Base-by-base conservation (phyloP, 2,888 invertebrate species). In the Carpatolechia fugitivella region DNA sequence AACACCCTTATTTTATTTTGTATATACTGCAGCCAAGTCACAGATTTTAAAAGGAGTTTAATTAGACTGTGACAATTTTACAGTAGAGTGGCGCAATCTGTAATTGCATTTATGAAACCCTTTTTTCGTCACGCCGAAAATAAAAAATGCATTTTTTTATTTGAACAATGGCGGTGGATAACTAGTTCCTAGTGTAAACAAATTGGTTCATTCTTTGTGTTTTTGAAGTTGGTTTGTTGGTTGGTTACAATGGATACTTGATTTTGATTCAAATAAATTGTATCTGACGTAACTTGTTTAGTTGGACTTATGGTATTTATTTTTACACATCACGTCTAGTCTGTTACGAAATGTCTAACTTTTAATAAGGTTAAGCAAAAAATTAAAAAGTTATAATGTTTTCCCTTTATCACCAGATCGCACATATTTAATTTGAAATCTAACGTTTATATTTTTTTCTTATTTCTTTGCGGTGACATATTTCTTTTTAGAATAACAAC, bases 141-240 rank as follows among this genome's bases (percentile, higher is more conserved):
- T 75, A 75, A 80, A 81, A 77, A 76, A 75, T 76, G 76, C 71
- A 72, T 72, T 77, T 80, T 85, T 79, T 82, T 74, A 81, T 83
- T 77, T 71, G 74, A 82, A 87, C 85, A 86, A 85, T 78, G 67
- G 75, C 74, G 72, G 71, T 60, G 78, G 72, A 74, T 85, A 84
- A 83, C 85, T 85, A 83, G 80, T 82, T 82, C 80, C 77, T 71
- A 82, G 81, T 87, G 86, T 80, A 85, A 87, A 87, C 87, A 89
- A 87, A 87, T 85, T 85, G 82, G 70, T 78, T 72, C 62, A 78
- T 84, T 83, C 78, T 78, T 73, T 66, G 65, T 67, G 65, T 69
- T 67, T 72, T 63, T 62, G 60, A 62, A 63, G 66, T 61, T 63
- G 60, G 63, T 66, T 69, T 41, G 70, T 68, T 61, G 62, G 13